Base-by-base conservation (phyloP, 2,113 vertebrate genomes). In the Psettodes erumei region DNA sequence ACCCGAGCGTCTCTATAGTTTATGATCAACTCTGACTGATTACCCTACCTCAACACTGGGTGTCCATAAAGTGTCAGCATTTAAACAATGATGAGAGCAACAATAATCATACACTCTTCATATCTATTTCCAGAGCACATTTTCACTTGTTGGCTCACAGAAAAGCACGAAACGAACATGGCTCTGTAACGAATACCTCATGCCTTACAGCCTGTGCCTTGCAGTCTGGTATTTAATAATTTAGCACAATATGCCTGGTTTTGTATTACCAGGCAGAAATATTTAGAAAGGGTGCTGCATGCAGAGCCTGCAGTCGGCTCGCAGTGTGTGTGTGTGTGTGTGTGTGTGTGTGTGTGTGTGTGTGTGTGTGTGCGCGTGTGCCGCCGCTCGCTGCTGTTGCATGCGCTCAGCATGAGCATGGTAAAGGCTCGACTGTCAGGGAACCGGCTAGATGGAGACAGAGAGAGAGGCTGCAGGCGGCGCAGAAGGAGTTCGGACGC, bases 261-360 rank as follows among this genome's bases (percentile, higher is more conserved):
- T 91, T 85, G 79, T 78, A 79, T 87, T 87, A 87, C 84, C 77
- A 55, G 61, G 65, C 70, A 84, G 78, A 88, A 77, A 88, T 83
- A 72, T 75, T 82, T 50, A 70, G 75, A 81, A 78, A 58, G 71
- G 48, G 78, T 56, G 75, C 71, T 77, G 72, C 82, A 72, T 75
- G 76, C 69, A 78, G 59, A 75, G 42, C 33, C 69, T 76, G 70
- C 54, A 51, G 33, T 40, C 60, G 16, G 38, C 64, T 76, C n/a
- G 42, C 60, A 53, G 53, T 28, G 43, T 40, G 60, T 54, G 51
- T 30, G 71, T 53, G 67, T 75, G 56, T 47, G 72, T 19, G 18
- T 43, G 77, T 48, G 74, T 40, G 67, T 37, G 71, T 25, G 62
- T 32, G 47, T 18, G 40, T 33, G 71, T 35, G 54, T 16, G 53